phyloP scores from a whole-genome alignment of 2,113 vertebrate species.

The Myodes glareolus region DNA sequence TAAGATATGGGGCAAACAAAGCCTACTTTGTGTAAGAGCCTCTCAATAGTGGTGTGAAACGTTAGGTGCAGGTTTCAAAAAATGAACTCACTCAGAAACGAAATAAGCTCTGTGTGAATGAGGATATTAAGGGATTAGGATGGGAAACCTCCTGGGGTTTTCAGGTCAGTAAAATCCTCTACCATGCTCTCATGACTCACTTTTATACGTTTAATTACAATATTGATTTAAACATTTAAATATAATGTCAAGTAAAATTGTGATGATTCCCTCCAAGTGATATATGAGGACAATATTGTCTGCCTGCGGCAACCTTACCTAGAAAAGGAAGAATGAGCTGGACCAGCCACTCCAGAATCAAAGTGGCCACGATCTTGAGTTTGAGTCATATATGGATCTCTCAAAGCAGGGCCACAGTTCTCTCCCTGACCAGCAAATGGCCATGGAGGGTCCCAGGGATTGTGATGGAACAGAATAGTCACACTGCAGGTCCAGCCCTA shows the following conservation, averaged over 20 bases:
- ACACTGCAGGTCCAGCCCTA: not conserved
- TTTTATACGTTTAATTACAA: not conserved
- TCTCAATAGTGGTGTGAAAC: not conserved
- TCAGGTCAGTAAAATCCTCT: not conserved
- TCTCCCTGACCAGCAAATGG: too few species aligned
- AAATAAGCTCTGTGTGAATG: not conserved
- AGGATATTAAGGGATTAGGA: not conserved
- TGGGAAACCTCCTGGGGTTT: not conserved
- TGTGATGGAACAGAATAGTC: too few species aligned
- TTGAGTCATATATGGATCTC: not conserved
- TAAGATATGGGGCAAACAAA: conserved; percentile 49
- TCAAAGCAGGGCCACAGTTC: not conserved
- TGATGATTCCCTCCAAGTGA: not conserved
- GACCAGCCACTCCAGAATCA: not conserved
- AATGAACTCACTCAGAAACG: not conserved
- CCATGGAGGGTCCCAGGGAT: fast-evolving
- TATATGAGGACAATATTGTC: not conserved
- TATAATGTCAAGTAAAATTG: not conserved
- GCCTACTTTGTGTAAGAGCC: not conserved
- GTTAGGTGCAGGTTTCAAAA: not conserved
- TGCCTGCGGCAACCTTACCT: not conserved
- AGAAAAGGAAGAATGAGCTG: not conserved
- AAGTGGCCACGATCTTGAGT: not conserved
- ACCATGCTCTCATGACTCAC: not conserved
- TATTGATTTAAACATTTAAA: conserved; percentile 2